Percentiles rank a stretch among this genome's conserved stretches.
Conservation (phyloP, 2,888 invertebrate species). For the Andrena fulva region DNA sequence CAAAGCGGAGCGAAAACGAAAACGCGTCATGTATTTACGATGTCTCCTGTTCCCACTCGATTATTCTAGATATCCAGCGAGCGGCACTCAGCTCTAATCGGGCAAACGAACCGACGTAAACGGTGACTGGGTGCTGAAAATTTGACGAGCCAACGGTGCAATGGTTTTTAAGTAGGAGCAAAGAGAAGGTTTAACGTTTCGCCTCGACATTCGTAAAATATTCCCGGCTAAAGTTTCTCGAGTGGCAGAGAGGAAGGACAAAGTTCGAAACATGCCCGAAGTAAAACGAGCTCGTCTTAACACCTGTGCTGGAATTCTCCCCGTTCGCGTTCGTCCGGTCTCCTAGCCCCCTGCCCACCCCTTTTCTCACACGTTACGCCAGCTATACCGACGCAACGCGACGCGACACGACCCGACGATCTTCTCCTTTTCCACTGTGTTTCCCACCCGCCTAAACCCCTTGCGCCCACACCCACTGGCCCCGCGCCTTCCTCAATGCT, state of each 20-base stretch:
- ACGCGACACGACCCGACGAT: not conserved
- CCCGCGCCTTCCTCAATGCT: constrained; percentile 11
- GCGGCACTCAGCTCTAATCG: not conserved
- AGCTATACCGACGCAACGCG: constrained; percentile 12
- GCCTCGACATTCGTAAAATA: constrained; percentile 52
- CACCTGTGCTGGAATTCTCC: constrained; percentile 61
- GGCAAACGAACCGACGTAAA: not conserved
- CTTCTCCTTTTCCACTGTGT: constrained; percentile 39
- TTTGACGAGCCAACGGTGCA: not conserved
- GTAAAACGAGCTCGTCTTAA: constrained; percentile 56
- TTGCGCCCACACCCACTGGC: constrained; percentile 16
- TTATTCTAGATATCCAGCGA: constrained; percentile 6
- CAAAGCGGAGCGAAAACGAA: not conserved
- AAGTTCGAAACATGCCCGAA: constrained; percentile 54
- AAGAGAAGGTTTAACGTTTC: constrained; percentile 17
- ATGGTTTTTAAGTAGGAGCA: constrained; percentile 21
- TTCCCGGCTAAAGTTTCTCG: constrained; percentile 23
- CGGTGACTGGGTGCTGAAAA: constrained; percentile 6
- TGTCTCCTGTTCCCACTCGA: not conserved
- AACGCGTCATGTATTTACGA: constrained; percentile 24
- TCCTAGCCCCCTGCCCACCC: constrained; percentile 13
- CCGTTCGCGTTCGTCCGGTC: constrained; percentile 45
- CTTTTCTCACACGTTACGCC: constrained; percentile 23
- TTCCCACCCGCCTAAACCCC: constrained; percentile 18
- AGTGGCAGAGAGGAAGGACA: not conserved